A percentile compares a stretch with the other conserved stretches of the same genome.
Conservation (phyloP, 2,113 vertebrate species). For the Boulengeromyrus knoepffleri region DNA sequence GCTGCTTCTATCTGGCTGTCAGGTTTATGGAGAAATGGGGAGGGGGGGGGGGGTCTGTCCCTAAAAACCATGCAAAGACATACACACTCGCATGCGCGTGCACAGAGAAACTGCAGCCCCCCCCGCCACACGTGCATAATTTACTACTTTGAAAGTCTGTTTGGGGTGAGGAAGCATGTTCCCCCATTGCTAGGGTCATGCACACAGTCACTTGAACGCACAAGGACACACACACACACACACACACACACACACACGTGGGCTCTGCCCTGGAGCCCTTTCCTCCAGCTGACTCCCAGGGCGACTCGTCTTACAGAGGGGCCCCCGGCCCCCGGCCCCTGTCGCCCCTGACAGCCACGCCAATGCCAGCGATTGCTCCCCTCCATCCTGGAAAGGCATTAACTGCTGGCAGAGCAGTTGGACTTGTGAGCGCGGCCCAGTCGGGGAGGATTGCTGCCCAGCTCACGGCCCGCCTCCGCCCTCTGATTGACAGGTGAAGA, state of each 20-base stretch:
- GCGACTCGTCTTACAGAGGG: neutral
- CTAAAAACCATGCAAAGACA: neutral
- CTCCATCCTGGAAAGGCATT: neutral
- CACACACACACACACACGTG: neutral
- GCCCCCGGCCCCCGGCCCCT: neutral
- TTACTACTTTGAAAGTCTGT: neutral
- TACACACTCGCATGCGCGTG: conserved; percentile 10
- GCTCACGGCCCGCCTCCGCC: neutral
- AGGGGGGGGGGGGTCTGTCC: neutral
- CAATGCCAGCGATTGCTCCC: neutral
- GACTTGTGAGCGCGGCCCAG: neutral
- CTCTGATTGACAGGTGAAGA: conserved; percentile 54
- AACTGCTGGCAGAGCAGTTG: neutral
- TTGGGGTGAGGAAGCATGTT: neutral
- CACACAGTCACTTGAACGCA: neutral
- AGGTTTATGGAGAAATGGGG: neutral
- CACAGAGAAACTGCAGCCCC: neutral
- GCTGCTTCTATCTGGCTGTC: neutral
- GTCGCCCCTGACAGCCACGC: neutral
- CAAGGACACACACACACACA: neutral
- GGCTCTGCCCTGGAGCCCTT: neutral
- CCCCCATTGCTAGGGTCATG: neutral
- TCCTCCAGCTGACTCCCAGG: neutral
- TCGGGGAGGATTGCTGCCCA: neutral
- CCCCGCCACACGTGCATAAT: neutral